Conservation (phyloP, 2,797 vertebrate genomes). For the Poecilia gillii region DNA sequence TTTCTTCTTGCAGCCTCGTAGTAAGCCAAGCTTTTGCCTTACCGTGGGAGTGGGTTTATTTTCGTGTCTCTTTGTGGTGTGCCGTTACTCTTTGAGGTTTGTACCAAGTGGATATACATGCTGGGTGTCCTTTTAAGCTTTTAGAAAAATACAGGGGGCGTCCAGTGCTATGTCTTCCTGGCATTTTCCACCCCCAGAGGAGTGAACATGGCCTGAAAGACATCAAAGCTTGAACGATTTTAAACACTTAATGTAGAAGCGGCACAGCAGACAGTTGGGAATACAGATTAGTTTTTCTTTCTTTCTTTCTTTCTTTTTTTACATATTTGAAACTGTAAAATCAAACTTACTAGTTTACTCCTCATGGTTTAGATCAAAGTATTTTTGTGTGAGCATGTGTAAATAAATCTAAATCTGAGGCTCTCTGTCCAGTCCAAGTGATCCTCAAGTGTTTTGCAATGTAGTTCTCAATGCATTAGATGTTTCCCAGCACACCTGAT, state of each 20-base stretch:
- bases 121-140: conserved; percentile 62
- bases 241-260: conserved; percentile 22
- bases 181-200: conserved; percentile 50
- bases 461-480: background rate
- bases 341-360: too few relatives aligned
- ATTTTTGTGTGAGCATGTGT: background rate
- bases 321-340: background rate
- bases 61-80: conserved; percentile 52
- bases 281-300: conserved; percentile 1
- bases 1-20: conserved; percentile 14
- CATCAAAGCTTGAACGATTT: conserved; percentile 27
- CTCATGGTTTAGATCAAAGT: background rate
- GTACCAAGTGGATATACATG: conserved; percentile 47
- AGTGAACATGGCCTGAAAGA: conserved; percentile 43
- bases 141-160: conserved; percentile 52
- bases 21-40: conserved; percentile 17
- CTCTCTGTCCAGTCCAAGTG: background rate
- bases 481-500: background rate
- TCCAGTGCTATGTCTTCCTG: conserved; percentile 51
- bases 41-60: background rate
- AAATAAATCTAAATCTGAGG: background rate
- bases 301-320: background rate
- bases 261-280: conserved; percentile 4
- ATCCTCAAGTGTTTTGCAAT: background rate
- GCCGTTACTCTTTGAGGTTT: conserved; percentile 58